Evolutionary conservation across 2,888 invertebrate species (phyloP), one percentile per base, ranked within the genome.

Genomic region (Drosophila setosimentum): DNA sequence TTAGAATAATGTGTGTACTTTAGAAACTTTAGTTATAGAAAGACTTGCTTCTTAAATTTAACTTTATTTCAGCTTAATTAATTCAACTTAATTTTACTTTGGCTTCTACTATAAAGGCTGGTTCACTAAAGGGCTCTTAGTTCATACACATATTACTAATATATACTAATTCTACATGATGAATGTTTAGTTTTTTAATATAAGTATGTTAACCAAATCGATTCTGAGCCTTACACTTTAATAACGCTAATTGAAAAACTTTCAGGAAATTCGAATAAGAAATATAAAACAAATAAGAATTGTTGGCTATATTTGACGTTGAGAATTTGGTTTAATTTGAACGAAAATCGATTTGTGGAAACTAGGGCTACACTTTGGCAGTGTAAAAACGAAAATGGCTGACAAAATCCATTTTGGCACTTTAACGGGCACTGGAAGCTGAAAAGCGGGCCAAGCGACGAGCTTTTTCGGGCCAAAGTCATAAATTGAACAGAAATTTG

Each of bases 401-500:
- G 62, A 59, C 80, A 72, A 78, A 78, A 78, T 76, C 68, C 72
- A 76, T 76, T 76, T 72, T 72, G 62, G 67, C 74, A 80, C 64
- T 77, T 79, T 68, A 71, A 62, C 68, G 76, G 67, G 62, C 75
- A 62, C 65, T 87, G 77, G 79, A 74, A 53, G 76, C 55, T 53
- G 69, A 30, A 72, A 71, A 81, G 69, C 58, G 62, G 54, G 66
- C 66, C 66, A 49, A 53, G 69, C 60, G 53, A 65, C 61, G 72
- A 84, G 80, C 73, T 78, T 87, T 82, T 82, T 77, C 70, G 74
- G 82, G 80, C 66, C 89, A 87, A 71, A 76, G 85, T 80, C 85
- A 85, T 85, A 85, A 85, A 85, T 85, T 77, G 70, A 54, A 30
- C 55, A 50, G 72, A 82, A 84, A 74, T 82, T 73, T 65, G 68